These are phyloP conservation scores for Enteromius thamalakanensis DNA, from an alignment of 2,797 vertebrate species.

Conservation along the genomic window DNA sequence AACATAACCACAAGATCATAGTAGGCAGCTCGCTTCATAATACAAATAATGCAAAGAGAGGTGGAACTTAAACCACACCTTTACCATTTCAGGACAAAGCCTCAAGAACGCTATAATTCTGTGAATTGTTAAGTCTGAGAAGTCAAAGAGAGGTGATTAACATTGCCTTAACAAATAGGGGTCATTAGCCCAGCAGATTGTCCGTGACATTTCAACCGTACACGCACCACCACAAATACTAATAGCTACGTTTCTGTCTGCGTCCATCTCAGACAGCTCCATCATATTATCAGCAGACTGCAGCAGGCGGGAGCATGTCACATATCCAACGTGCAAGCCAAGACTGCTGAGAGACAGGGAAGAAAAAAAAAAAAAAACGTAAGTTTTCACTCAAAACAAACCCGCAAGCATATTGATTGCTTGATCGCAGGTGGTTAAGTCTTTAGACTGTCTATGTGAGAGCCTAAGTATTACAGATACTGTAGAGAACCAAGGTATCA, in stretches of 20 bases:
- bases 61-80: slow-evolving; percentile 9
- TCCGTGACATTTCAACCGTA: slow-evolving; percentile 75
- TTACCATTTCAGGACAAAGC: not conserved
- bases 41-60: slow-evolving; percentile 16
- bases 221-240: slow-evolving; percentile 70
- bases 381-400: slow-evolving; percentile 8
- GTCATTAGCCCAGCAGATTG: slow-evolving; percentile 70
- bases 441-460: slow-evolving; percentile 12
- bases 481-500: slow-evolving; percentile 64
- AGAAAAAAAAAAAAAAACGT: not conserved
- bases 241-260: slow-evolving; percentile 73
- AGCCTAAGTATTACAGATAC: slow-evolving; percentile 35
- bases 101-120: slow-evolving; percentile 23
- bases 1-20: not conserved
- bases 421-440: slow-evolving; percentile 28
- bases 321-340: slow-evolving; percentile 65
- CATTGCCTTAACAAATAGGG: slow-evolving; percentile 54
- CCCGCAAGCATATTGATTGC: slow-evolving; percentile 11
- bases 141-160: slow-evolving; percentile 43
- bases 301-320: slow-evolving; percentile 73
- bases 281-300: slow-evolving; percentile 76
- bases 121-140: not conserved
- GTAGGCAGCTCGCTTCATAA: not conserved
- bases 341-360: slow-evolving; percentile 65
- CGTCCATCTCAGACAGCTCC: slow-evolving; percentile 68